Evolutionary conservation across 2,888 invertebrate genomes (phyloP), one percentile per base, ranked within the genome.

Genomic region (Brachypterus glaber): DNA sequence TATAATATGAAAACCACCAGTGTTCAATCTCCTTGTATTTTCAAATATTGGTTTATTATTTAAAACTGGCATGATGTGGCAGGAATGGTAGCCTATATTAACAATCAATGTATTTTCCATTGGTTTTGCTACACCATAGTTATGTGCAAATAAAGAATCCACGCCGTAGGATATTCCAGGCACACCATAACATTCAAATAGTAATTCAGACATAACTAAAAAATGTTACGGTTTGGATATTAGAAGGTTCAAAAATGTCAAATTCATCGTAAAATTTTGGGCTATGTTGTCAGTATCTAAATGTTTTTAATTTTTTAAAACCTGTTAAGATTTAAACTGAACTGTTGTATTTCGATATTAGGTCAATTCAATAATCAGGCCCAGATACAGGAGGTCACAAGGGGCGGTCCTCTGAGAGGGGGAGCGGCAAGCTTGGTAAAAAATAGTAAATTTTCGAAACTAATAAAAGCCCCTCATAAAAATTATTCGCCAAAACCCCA

Each of bases 101-200:
- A 95, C 64, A 35, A 95, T 77, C 3, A 95, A 67, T 8, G 82
- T 83, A 58, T 79, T 72, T 34, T 76, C 68, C 3, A 72, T 69
- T 37, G 53, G 56, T 35, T 58, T 58, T 54, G 77, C 76, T 43
- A 74, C 74, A 43, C 75, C 73, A 62, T 79, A 77, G 46, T 63
- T 52, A 46, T 72, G 73, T 44, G 87, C 82, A 57, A 82, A 83
- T 17, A 93, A 60, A 0, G 83, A 78, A 63, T 93, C 95, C 5
- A 95, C 76, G 27, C 92, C 91, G 60, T 91, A 93, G 35, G 82
- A 76, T 12, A 95, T 71, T 1, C 81, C 77, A 3, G 93, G 92
- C 2, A 93, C 76, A 26, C 79, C 77, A 59, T 95, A 95, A 46
- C 87, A 91, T 66, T 95, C 95, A 66, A 95, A 95, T 29, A 95